These are phyloP conservation scores for Manis javanica DNA, from an alignment of 2,797 vertebrate species.

Conservation along the genomic window DNA sequence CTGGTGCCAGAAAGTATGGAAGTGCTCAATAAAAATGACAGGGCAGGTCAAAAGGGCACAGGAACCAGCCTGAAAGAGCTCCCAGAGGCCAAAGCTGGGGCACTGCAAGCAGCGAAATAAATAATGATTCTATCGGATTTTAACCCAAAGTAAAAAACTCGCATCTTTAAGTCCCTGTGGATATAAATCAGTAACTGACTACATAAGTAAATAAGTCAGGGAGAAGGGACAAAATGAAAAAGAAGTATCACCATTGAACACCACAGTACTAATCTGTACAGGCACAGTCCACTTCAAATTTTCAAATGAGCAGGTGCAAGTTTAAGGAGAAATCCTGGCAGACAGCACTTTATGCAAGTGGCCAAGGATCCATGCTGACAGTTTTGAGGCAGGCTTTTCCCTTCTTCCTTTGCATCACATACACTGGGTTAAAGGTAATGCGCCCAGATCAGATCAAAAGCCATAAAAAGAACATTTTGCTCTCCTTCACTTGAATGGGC, in stretches of 20 bases:
- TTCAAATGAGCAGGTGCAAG: neutral
- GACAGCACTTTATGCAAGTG: neutral
- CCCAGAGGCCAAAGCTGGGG: neutral
- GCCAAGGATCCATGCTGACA: neutral
- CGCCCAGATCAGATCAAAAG: neutral
- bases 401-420: neutral
- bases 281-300: neutral
- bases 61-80: neutral
- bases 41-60: neutral
- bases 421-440: neutral
- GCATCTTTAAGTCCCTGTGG: neutral
- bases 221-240: neutral
- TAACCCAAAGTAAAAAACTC: neutral
- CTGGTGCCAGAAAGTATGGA: slow-evolving; percentile 43
- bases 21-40: neutral
- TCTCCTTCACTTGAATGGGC: neutral
- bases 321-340: slow-evolving; percentile 14
- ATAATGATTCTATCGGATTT: neutral
- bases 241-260: neutral
- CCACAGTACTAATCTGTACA: neutral
- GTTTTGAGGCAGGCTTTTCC: neutral
- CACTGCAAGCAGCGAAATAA: neutral
- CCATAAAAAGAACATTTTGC: neutral
- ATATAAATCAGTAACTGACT: neutral
- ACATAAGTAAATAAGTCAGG: neutral